Base-by-base conservation (phyloP, 2,888 invertebrate genomes). In the Aspidiotus destructor region DNA sequence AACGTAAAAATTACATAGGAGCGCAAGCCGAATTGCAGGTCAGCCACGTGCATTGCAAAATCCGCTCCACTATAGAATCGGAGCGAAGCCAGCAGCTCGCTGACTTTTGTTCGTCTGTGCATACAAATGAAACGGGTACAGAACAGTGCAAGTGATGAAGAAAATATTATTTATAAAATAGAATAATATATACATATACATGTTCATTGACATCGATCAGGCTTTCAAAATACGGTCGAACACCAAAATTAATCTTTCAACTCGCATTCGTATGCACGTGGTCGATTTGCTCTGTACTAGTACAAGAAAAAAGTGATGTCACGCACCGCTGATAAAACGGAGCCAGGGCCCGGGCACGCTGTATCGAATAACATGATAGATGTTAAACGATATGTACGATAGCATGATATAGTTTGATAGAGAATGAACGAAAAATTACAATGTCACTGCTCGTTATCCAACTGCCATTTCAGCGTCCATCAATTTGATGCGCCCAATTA, bases 401-500 rank as follows among this genome's bases (percentile, higher is more conserved):
- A 28, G 28, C 5, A 28, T 28, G 28, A 28, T 28, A 28, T 28
- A 28, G 28, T 28, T 28, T 28, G 28, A 28, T 28, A 28, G 28
- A 28, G 48, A 48, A 48, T n/a, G 48, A 48, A 48, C 48, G 55
- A 41, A 53, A 64, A 55, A 64, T 64, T 64, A 64, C 55, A 58
- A 58, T 28, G 55, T 64, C 64, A 64, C 55, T 64, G 55, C 55
- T 64, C 41, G 64, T 64, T 64, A 64, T 64, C 41, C 42, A 55
- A 41, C 55, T 64, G 64, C 55, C 64, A 55, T 64, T 54, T 64
- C 53, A 42, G 40, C 40, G 54, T 55, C 55, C 64, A 64, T 64
- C 64, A 41, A 64, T 64, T 64, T 17, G 64, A 64, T 55, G 41
- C 64, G 64, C 41, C 41, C 54, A 64, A 64, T 64, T 64, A 64